Evolutionary conservation across 2,113 vertebrate species (phyloP).

Genomic region (Edolisoma coerulescens): DNA sequence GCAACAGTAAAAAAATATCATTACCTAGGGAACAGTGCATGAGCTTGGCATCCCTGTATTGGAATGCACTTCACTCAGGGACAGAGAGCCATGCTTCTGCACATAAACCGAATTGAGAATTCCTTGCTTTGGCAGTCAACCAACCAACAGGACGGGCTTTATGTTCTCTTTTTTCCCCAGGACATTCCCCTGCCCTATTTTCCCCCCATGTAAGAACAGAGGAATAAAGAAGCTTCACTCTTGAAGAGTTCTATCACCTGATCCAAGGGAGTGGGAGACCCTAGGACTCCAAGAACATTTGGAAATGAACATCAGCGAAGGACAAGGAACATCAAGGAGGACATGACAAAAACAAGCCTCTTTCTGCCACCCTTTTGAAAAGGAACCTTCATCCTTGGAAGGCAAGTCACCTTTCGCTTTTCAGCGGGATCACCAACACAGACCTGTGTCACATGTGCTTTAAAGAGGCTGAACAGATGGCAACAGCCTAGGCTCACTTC

Average conservation of each 20-base stretch:
- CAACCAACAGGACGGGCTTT: neutral
- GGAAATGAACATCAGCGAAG: neutral
- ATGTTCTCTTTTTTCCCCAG: neutral
- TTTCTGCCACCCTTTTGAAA: neutral
- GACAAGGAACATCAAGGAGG: neutral
- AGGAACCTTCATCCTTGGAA: neutral
- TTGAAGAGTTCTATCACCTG: neutral
- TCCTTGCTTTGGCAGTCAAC: neutral
- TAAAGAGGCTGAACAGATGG: neutral
- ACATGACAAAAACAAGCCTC: neutral
- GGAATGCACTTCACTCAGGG: neutral
- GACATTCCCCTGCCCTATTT: neutral
- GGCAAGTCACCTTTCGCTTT: neutral
- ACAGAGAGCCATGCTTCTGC: neutral
- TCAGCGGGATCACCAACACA: neutral
- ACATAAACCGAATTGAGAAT: neutral
- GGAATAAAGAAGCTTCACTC: neutral
- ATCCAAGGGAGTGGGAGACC: neutral
- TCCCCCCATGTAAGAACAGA: neutral
- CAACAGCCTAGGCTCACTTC: neutral
- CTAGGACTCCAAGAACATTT: neutral
- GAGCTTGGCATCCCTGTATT: neutral
- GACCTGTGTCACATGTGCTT: neutral
- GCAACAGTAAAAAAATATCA: slow-evolving; percentile 9
- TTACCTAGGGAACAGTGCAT: slow-evolving; percentile 11